Conservation (phyloP, 2,797 vertebrate genomes). For the Enteromius afrohamiltoni region DNA sequence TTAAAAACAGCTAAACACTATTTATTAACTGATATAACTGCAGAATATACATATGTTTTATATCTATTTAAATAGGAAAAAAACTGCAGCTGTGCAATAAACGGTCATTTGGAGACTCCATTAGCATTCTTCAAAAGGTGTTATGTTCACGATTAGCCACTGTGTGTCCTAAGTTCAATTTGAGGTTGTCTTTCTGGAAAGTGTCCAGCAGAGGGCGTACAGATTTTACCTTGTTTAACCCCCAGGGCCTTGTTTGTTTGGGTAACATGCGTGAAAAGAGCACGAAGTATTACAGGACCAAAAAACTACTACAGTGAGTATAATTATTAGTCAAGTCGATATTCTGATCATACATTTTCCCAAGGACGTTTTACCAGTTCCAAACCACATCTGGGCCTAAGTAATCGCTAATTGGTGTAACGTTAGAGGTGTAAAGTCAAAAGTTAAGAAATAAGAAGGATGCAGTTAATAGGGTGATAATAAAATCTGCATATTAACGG, state of each 20-base stretch:
- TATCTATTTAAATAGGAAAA: not conserved
- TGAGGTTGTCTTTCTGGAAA: slow-evolving; percentile 7
- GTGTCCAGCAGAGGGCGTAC: slow-evolving; percentile 48
- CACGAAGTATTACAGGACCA: not conserved
- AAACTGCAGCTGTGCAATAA: not conserved
- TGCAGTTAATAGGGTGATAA: not conserved
- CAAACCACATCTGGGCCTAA: not conserved
- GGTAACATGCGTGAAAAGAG: not conserved
- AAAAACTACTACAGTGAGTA: not conserved
- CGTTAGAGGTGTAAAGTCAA: not conserved
- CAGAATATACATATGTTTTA: not conserved
- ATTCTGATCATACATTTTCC: not conserved
- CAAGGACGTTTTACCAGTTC: not conserved
- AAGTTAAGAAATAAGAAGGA: not conserved
- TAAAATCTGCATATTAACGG: not conserved
- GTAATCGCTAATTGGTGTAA: not conserved
- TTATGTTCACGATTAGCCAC: slow-evolving; percentile 12
- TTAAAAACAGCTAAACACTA: not conserved
- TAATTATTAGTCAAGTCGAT: not conserved
- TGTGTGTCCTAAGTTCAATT: not conserved
- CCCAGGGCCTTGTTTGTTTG: not conserved
- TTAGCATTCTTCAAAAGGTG: not conserved
- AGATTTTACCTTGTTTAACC: not conserved
- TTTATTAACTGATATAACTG: not conserved
- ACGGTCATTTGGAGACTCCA: not conserved